A percentile compares a stretch with the other conserved stretches of the same genome.
Conservation (phyloP, 2,888 invertebrate genomes). For the Caenorhabditis plicata region DNA sequence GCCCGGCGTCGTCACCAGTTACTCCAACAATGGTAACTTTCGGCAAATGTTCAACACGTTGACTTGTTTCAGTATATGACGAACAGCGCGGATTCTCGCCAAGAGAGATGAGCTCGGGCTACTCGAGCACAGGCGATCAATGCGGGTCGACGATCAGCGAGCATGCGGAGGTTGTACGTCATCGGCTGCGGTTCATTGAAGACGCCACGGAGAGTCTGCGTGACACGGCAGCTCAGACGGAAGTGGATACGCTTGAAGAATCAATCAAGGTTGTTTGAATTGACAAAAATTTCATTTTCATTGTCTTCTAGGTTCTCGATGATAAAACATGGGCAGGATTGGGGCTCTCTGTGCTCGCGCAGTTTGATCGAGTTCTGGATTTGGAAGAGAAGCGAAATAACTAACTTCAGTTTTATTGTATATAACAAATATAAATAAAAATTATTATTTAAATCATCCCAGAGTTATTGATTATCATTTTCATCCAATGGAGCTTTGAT, state of each 20-base stretch:
- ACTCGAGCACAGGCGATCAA: conserved; percentile 30
- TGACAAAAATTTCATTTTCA: conserved; percentile 14
- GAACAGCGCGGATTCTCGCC: conserved; percentile 25
- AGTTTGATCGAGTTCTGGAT: conserved; percentile 53
- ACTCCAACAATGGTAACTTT: conserved; percentile 22
- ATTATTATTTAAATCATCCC: no score
- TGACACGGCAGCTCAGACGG: conserved; percentile 35
- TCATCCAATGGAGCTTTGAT: no score
- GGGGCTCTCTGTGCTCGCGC: conserved; percentile 49
- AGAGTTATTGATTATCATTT: no score
- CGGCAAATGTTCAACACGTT: neutral
- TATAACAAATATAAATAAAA: neutral
- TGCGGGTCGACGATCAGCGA: conserved; percentile 23
- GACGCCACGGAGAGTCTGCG: conserved; percentile 31
- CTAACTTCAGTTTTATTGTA: neutral
- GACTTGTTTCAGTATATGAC: conserved; percentile 4
- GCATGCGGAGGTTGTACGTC: conserved; percentile 28
- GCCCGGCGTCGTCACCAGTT: conserved; percentile 25
- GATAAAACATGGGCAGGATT: conserved; percentile 49
- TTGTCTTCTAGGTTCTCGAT: conserved; percentile 34
- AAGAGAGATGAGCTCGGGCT: conserved; percentile 25
- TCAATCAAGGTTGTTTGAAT: conserved; percentile 19
- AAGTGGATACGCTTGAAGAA: conserved; percentile 23
- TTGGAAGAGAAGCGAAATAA: no score
- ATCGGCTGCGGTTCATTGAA: conserved; percentile 38